Conservation (phyloP, 2,888 invertebrate species). For the Chymomyza procnemis region DNA sequence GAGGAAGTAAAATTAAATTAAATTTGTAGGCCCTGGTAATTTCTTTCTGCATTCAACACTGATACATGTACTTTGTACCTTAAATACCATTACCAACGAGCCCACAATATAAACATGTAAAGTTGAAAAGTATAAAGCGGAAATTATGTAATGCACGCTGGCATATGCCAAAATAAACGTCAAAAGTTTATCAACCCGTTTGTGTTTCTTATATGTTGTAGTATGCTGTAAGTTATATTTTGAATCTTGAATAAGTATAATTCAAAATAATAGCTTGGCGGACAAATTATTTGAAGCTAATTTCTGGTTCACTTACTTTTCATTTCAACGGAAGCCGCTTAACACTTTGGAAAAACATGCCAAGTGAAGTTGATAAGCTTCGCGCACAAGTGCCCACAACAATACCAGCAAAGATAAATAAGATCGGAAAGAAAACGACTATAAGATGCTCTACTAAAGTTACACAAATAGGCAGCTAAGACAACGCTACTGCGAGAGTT, state of each 20-base stretch:
- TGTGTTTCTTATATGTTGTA: neutral
- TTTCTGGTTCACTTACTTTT: conserved; percentile 26
- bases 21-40: too few relatives aligned
- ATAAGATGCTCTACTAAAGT: neutral
- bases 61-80: neutral
- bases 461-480: too few relatives aligned
- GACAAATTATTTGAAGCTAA: conserved; percentile 9
- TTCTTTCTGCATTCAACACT: too few relatives aligned
- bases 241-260: neutral
- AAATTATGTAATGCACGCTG: conserved; percentile 8
- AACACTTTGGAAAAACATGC: conserved; percentile 1
- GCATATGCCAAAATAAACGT: neutral
- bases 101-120: neutral
- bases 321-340: conserved; percentile 12
- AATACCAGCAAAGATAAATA: neutral
- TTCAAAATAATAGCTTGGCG: neutral
- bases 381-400: neutral
- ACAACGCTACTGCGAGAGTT: too few relatives aligned
- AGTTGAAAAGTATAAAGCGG: conserved; percentile 20
- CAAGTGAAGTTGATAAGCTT: neutral
- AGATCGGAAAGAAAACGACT: neutral
- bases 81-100: neutral
- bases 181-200: conserved; percentile 23
- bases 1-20: too few relatives aligned
- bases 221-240: neutral